Evolutionary conservation across 1,140 invertebrate species (phyloP).

Genomic region (Batillaria attramentaria): DNA sequence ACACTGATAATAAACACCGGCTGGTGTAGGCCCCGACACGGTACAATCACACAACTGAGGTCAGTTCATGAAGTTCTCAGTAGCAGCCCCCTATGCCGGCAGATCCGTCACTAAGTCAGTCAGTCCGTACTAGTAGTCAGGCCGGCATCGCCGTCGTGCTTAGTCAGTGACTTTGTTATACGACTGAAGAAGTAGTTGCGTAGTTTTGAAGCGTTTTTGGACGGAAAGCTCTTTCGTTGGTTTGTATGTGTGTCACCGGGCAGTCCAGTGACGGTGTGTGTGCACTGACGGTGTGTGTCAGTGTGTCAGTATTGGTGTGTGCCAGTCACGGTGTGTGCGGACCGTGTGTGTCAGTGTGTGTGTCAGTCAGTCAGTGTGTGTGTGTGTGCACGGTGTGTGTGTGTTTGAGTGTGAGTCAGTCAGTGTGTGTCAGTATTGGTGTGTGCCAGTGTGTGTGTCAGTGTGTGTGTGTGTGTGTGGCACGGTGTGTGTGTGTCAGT

Average conservation of each 20-base stretch:
- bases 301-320: conserved; percentile 6
- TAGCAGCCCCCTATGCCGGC: too few relatives aligned
- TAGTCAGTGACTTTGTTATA: too few relatives aligned
- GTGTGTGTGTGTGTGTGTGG: background rate
- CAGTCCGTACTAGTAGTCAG: too few relatives aligned
- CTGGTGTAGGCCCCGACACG: too few relatives aligned
- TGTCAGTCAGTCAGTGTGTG: background rate
- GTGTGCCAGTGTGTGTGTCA: background rate
- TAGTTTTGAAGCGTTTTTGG: too few relatives aligned
- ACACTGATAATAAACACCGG: too few relatives aligned
- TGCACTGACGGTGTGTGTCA: background rate
- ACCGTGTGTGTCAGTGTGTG: conserved; percentile 1
- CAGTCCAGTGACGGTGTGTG: background rate
- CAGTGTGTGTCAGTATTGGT: background rate
- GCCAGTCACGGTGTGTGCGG: background rate
- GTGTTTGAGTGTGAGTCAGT: background rate
- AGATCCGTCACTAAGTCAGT: too few relatives aligned
- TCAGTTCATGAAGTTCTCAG: too few relatives aligned
- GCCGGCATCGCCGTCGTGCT: too few relatives aligned
- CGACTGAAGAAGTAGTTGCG: too few relatives aligned
- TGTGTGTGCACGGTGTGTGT: background rate
- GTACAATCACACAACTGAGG: too few relatives aligned
- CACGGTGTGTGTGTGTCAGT: background rate
- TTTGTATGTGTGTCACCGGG: background rate
- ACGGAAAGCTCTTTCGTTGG: too few relatives aligned